A percentile compares a stretch with the other conserved stretches of the same genome.
phyloP scores from a whole-genome alignment of 2,888 invertebrate genomes.

The Hirtodrosophila duncani region DNA sequence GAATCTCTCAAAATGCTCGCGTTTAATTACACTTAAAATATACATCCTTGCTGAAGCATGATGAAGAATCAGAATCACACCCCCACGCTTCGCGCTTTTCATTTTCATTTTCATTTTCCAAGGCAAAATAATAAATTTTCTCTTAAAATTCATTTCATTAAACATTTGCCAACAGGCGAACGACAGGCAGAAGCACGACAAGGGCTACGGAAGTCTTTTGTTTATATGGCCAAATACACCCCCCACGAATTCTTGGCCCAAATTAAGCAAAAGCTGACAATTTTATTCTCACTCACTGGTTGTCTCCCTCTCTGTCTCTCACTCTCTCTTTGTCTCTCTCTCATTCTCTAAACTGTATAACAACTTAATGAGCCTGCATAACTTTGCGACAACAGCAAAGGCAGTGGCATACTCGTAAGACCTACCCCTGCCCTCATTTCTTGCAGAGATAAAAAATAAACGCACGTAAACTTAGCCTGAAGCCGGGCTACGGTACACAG shows the following conservation, averaged over 20 bases:
- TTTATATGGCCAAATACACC: constrained; percentile 44
- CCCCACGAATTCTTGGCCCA: constrained; percentile 29
- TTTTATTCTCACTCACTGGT: no score
- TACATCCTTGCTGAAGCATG: constrained; percentile 42
- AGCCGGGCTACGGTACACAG: no score
- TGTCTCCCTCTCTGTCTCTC: no score
- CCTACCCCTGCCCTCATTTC: constrained; percentile 24
- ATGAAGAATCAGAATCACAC: constrained; percentile 6
- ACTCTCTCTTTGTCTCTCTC: no score
- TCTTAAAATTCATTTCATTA: constrained; percentile 69
- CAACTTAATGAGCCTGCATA: constrained; percentile 75
- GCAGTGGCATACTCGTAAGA: constrained; percentile 18
- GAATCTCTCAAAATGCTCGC: constrained; percentile 7
- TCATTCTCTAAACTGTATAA: constrained; percentile 72
- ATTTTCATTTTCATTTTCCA: constrained; percentile 62
- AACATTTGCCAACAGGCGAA: constrained; percentile 56
- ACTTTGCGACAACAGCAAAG: constrained; percentile 54
- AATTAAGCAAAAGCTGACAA: constrained; percentile 74
- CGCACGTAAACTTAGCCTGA: constrained; percentile 63
- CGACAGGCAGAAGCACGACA: constrained; percentile 11
- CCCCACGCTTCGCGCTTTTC: constrained; percentile 52
- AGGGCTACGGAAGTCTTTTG: constrained; percentile 68
- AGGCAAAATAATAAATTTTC: constrained; percentile 65
- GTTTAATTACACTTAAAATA: constrained; percentile 60
- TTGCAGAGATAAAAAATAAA: constrained; percentile 34